A percentile compares a stretch with the other conserved stretches of the same genome.
Conservation (phyloP, 1,140 invertebrate genomes). For the Ptiloglossa arizonensis region DNA sequence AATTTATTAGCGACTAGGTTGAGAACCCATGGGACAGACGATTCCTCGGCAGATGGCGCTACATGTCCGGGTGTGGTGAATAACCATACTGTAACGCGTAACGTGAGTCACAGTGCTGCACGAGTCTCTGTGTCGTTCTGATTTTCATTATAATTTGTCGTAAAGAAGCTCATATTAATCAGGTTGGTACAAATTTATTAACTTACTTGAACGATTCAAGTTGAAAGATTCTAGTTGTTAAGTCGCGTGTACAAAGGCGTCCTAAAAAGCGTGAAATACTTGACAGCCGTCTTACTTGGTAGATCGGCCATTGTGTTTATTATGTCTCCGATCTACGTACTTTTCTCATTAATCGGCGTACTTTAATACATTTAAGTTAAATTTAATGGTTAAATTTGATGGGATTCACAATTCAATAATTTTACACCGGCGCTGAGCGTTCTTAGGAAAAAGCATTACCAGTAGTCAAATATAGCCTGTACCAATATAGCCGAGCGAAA, state of each 20-base stretch:
- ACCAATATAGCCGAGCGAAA: slow-evolving; percentile 15
- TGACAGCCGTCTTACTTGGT: slow-evolving; percentile 24
- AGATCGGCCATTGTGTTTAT: slow-evolving; percentile 55
- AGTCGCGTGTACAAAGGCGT: neutral
- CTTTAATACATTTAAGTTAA: too few relatives aligned
- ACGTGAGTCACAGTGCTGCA: slow-evolving; percentile 63
- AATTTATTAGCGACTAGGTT: neutral
- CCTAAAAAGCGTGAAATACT: slow-evolving; percentile 9
- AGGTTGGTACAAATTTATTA: slow-evolving; percentile 39
- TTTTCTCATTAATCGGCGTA: neutral
- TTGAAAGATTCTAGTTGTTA: neutral
- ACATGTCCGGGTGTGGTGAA: slow-evolving; percentile 67
- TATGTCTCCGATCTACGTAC: slow-evolving; percentile 7
- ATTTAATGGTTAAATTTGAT: too few relatives aligned
- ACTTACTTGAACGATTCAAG: neutral
- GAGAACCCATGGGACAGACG: neutral
- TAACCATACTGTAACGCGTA: slow-evolving; percentile 66
- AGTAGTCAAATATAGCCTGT: slow-evolving; percentile 31
- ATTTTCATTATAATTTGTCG: neutral
- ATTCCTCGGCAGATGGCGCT: slow-evolving; percentile 49
- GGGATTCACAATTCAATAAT: neutral
- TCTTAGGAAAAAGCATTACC: neutral
- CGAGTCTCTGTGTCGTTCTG: slow-evolving; percentile 27
- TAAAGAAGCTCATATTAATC: neutral
- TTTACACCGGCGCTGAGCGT: neutral